These are phyloP conservation scores for Gouania willdenowi DNA, from an alignment of 2,797 vertebrate species.

Conservation along the genomic window DNA sequence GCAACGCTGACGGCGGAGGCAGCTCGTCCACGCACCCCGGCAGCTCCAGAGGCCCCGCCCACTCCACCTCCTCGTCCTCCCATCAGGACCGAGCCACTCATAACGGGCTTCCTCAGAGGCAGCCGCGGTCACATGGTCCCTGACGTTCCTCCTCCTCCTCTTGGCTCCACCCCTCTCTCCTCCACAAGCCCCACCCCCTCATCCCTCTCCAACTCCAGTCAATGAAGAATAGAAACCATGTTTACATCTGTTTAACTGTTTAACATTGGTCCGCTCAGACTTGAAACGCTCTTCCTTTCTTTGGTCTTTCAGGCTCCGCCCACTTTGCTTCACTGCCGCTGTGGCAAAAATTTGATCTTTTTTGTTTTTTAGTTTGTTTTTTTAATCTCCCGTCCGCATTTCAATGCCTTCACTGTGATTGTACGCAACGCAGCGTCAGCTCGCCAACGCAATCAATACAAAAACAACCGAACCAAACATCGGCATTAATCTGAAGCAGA, in stretches of 20 bases:
- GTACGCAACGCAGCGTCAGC: conserved; percentile 20
- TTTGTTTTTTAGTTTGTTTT: not conserved
- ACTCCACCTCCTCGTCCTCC: conserved; percentile 32
- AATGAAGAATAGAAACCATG: conserved; percentile 81
- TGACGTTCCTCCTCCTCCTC: conserved; percentile 48
- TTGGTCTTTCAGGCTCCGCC: conserved; percentile 11
- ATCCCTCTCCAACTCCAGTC: conserved; percentile 44
- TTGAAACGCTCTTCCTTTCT: conserved; percentile 52
- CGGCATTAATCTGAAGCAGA: too few relatives aligned
- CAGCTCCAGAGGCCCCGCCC: conserved; percentile 49
- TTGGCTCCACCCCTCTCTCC: not conserved
- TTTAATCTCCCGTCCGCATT: conserved; percentile 31
- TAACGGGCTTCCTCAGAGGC: conserved; percentile 84
- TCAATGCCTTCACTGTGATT: conserved; percentile 41
- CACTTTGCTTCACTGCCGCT: conserved; percentile 28
- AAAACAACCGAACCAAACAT: too few relatives aligned
- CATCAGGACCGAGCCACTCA: conserved; percentile 58
- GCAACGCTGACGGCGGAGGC: conserved; percentile 16
- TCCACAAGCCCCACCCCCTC: not conserved
- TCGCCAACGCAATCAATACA: too few relatives aligned
- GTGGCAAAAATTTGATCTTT: conserved; percentile 40
- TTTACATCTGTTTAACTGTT: conserved; percentile 79
- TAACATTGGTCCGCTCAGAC: conserved; percentile 45
- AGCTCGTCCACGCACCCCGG: conserved; percentile 40
- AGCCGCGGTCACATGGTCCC: conserved; percentile 77